A percentile compares a stretch with the other conserved stretches of the same genome.
Conservation (phyloP, 2,888 invertebrate genomes). For the Drosophila anomalata region DNA sequence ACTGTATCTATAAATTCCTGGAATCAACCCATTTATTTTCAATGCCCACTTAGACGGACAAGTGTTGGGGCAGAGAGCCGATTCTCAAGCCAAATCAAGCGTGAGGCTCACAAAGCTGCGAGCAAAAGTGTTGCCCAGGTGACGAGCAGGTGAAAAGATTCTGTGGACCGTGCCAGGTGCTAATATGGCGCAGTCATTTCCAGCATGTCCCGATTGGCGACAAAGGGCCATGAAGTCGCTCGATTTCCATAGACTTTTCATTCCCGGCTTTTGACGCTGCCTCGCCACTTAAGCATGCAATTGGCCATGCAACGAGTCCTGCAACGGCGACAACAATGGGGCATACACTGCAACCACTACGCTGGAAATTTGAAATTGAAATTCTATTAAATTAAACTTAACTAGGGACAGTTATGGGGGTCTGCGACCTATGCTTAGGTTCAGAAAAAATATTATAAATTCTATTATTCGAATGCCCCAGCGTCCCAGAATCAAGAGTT, state of each 20-base stretch:
- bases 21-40: neutral
- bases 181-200: conserved; percentile 39
- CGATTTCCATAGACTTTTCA: conserved; percentile 47
- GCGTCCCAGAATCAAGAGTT: conserved; percentile 19
- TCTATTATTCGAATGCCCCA: neutral
- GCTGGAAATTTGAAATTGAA: neutral
- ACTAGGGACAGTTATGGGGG: neutral
- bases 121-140: conserved; percentile 50
- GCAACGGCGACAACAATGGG: conserved; percentile 31
- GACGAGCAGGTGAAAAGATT: conserved; percentile 33
- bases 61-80: conserved; percentile 11
- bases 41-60: conserved; percentile 10
- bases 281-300: conserved; percentile 67
- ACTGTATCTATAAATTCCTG: conserved; percentile 3
- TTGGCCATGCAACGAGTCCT: conserved; percentile 68
- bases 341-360: neutral
- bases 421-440: neutral
- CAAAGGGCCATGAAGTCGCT: conserved; percentile 34
- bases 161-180: conserved; percentile 39
- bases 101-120: conserved; percentile 30
- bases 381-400: neutral
- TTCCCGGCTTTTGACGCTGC: conserved; percentile 46
- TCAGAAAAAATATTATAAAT: neutral
- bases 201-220: conserved; percentile 15
- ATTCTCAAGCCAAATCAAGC: conserved; percentile 35